These are phyloP conservation scores for Florisuga fusca DNA, from an alignment of 2,797 vertebrate species.

Conservation along the genomic window DNA sequence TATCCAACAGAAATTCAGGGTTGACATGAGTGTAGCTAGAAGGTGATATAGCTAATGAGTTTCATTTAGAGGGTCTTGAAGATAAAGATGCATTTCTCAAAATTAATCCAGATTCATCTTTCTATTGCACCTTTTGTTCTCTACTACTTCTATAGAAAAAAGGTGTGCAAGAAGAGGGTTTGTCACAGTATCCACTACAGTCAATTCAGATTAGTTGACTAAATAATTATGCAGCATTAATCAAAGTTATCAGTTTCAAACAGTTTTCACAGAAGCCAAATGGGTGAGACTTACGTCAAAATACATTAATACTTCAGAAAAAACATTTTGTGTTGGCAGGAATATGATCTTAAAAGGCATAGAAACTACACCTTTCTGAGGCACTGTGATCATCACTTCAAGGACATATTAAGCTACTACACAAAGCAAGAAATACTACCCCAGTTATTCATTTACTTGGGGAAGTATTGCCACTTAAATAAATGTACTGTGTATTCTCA, in stretches of 20 bases:
- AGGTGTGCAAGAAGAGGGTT: not conserved
- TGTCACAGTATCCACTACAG: not conserved
- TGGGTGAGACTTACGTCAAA: slow-evolving; percentile 1
- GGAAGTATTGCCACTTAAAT: not conserved
- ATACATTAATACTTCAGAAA: not conserved
- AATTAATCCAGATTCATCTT: not conserved
- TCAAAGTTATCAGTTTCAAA: slow-evolving; percentile 55
- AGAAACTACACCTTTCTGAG: not conserved
- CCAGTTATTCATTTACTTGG: not conserved
- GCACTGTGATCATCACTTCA: not conserved
- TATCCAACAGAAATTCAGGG: not conserved
- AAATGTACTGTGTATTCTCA: not conserved
- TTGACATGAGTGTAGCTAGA: not conserved
- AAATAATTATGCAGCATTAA: slow-evolving; percentile 54
- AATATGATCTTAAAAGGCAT: not conserved
- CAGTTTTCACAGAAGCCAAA: slow-evolving; percentile 28
- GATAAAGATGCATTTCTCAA: not conserved
- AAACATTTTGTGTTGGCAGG: not conserved
- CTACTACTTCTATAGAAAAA: not conserved
- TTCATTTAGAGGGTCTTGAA: not conserved
- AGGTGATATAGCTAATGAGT: accelerated
- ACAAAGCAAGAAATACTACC: not conserved
- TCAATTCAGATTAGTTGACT: slow-evolving; percentile 15
- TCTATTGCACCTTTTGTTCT: not conserved
- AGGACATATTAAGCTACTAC: not conserved